These are phyloP conservation scores for Sander lucioperca DNA, from an alignment of 2,113 vertebrate genomes.

Conservation along the genomic window DNA sequence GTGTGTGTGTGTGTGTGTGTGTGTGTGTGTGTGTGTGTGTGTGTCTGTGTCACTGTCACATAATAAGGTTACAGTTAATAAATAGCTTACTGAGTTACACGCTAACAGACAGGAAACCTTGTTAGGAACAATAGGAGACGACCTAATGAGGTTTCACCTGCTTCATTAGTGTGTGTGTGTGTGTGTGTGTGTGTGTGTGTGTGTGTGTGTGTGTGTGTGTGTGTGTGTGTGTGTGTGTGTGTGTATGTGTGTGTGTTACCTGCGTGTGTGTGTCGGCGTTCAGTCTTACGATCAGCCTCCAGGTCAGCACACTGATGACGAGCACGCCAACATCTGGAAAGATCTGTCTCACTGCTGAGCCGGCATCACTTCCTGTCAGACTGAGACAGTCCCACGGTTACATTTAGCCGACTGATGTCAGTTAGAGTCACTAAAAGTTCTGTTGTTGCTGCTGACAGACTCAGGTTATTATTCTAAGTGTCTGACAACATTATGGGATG, in stretches of 20 bases:
- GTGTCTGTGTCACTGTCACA: slow-evolving; percentile 5
- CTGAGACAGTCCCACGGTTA: slow-evolving; percentile 19
- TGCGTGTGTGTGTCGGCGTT: slow-evolving; percentile 17
- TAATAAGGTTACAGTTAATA: slow-evolving; percentile 59
- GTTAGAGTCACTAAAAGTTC: too few species aligned
- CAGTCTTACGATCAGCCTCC: slow-evolving; percentile 59
- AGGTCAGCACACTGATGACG: slow-evolving; percentile 53
- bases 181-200: slow-evolving; percentile 18
- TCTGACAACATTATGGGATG: too few species aligned
- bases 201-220: slow-evolving; percentile 32
- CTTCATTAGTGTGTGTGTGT: slow-evolving; percentile 33
- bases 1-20: slow-evolving; percentile 9
- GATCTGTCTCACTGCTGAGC: slow-evolving; percentile 62
- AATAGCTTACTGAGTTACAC: slow-evolving; percentile 64
- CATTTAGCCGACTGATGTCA: too few species aligned
- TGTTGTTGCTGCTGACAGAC: too few species aligned
- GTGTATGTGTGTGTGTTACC: slow-evolving; percentile 45
- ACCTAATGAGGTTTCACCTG: slow-evolving; percentile 47
- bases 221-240: slow-evolving; percentile 19
- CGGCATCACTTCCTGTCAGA: slow-evolving; percentile 61
- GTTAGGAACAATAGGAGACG: slow-evolving; percentile 55
- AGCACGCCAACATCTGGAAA: slow-evolving; percentile 66
- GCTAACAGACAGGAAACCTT: slow-evolving; percentile 52
- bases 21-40: not conserved
- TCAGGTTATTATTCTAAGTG: too few species aligned